Percentiles rank a stretch among this genome's conserved stretches.
Evolutionary conservation across 2,113 vertebrate species (phyloP).

Genomic region (Eonycteris spelaea): DNA sequence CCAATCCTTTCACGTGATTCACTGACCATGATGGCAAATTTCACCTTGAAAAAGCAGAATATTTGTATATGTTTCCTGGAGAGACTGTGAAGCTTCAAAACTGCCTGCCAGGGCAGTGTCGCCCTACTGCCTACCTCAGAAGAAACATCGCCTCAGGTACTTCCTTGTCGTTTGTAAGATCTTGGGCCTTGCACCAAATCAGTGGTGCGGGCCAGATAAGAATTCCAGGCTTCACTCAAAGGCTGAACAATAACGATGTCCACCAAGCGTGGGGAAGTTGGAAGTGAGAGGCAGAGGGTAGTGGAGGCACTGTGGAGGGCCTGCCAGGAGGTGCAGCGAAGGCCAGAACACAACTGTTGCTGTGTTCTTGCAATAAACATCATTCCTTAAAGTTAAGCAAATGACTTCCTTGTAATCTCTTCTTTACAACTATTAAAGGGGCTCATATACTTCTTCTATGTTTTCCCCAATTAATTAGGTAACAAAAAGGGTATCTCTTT

Average conservation of each 20-base stretch:
- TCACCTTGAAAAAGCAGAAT: background rate
- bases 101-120: background rate
- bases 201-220: background rate
- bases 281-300: background rate
- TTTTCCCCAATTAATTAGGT: background rate
- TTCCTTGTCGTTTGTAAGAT: background rate
- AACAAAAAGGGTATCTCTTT: background rate
- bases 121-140: background rate
- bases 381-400: background rate
- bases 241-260: background rate
- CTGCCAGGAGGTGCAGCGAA: background rate
- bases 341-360: too few relatives aligned
- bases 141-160: background rate
- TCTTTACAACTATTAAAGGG: background rate
- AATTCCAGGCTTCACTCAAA: background rate
- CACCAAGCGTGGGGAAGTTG: background rate
- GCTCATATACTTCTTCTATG: background rate
- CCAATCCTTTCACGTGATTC: background rate
- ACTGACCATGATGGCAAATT: background rate
- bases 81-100: background rate
- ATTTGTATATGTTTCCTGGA: background rate
- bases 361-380: background rate
- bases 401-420: background rate
- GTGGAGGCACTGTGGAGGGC: fast-evolving
- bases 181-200: background rate